Evolutionary conservation across 2,888 invertebrate genomes (phyloP).

Genomic region (Bedellia somnulentella): DNA sequence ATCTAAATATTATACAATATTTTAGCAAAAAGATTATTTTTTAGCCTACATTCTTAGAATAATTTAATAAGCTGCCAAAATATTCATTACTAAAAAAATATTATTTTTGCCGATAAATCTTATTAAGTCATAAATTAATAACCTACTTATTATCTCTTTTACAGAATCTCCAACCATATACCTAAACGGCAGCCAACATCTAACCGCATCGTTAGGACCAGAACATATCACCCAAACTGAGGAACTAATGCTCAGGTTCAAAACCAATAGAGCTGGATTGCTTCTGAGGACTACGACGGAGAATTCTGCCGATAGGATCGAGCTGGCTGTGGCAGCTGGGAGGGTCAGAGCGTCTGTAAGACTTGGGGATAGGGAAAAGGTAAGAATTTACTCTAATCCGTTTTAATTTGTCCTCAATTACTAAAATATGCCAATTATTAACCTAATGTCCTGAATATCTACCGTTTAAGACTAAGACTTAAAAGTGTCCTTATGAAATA

Average conservation of each 20-base stretch:
- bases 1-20: too few species aligned
- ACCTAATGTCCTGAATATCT: too few species aligned
- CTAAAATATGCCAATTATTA: too few species aligned
- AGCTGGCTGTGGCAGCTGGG: constrained; percentile 83
- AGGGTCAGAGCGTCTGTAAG: constrained; percentile 79
- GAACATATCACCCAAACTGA: constrained; percentile 87
- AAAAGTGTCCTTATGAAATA: too few species aligned
- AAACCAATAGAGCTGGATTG: constrained; percentile 76
- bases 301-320: constrained; percentile 79
- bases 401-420: too few species aligned
- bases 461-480: too few species aligned
- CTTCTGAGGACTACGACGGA: constrained; percentile 80
- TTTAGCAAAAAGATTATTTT: too few species aligned
- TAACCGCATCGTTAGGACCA: constrained; percentile 73
- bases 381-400: too few species aligned
- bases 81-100: too few species aligned
- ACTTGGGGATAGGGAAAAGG: constrained; percentile 84
- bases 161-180: constrained; percentile 84
- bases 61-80: too few species aligned
- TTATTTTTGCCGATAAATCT: background rate
- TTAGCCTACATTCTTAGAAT: too few species aligned
- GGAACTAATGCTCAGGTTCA: constrained; percentile 83
- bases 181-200: constrained; percentile 87
- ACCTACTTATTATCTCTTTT: constrained; percentile 9
- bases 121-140: background rate